A percentile compares a stretch with the other conserved stretches of the same genome.
Evolutionary conservation across 2,797 vertebrate species (phyloP).

Genomic region (Gobionotothen gibberifrons): DNA sequence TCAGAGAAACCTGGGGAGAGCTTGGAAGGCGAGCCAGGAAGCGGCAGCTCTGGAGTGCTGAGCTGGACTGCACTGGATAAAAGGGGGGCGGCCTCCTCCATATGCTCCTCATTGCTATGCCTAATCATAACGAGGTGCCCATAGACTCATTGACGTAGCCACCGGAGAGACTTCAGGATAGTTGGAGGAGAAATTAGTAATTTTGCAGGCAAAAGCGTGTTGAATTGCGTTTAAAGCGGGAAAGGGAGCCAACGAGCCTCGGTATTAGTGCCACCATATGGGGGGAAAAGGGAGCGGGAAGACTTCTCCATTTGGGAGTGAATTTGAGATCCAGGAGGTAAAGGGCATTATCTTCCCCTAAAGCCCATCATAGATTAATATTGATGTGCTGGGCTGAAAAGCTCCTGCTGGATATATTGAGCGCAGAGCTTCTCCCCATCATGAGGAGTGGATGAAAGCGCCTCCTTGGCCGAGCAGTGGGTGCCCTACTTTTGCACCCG

Average conservation of each 20-base stretch:
- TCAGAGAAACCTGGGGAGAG: conserved; percentile 82
- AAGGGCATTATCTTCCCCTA: conserved; percentile 47
- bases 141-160: conserved; percentile 56
- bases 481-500: conserved; percentile 50
- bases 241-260: conserved; percentile 43
- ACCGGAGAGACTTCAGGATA: conserved; percentile 44
- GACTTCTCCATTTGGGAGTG: conserved; percentile 47
- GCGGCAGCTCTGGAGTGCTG: conserved; percentile 77
- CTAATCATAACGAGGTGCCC: conserved; percentile 68
- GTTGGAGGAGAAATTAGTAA: conserved; percentile 55
- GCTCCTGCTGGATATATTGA: conserved; percentile 46
- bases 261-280: conserved; percentile 51
- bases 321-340: conserved; percentile 44
- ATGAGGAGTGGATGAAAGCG: conserved; percentile 47
- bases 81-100: conserved; percentile 73
- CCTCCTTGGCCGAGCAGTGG: conserved; percentile 27
- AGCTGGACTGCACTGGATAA: conserved; percentile 77
- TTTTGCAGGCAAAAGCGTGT: conserved; percentile 39
- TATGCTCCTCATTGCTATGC: conserved; percentile 73
- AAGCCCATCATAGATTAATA: conserved; percentile 64
- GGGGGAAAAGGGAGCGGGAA: conserved; percentile 28
- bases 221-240: conserved; percentile 55
- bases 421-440: conserved; percentile 21
- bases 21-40: conserved; percentile 78
- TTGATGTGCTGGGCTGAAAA: conserved; percentile 52